Evolutionary conservation across 2,888 invertebrate genomes (phyloP).

Genomic region (Drosophila picticornis): DNA sequence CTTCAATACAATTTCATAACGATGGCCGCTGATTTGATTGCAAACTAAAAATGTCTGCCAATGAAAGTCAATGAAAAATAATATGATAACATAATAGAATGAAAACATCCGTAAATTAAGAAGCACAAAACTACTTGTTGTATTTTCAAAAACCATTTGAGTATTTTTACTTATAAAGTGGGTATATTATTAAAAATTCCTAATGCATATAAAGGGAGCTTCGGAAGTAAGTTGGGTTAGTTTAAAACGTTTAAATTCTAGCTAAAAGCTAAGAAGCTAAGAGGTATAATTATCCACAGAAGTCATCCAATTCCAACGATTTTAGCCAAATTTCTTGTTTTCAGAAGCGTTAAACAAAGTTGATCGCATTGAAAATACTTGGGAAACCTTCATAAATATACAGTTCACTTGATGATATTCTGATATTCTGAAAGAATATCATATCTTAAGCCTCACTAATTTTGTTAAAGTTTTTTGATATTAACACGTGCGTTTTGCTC

Average conservation of each 20-base stretch:
- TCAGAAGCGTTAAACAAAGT: neutral
- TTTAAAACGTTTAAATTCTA: neutral
- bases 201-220: neutral
- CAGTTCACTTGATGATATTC: too few species aligned
- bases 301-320: neutral
- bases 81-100: neutral
- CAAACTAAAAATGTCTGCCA: too few species aligned
- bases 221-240: neutral
- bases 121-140: neutral
- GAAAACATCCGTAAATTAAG: neutral
- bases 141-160: neutral
- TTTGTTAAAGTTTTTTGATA: neutral
- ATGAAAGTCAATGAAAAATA: too few species aligned
- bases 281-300: fast-evolving
- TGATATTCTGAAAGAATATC: neutral
- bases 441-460: neutral
- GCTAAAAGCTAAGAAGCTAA: neutral
- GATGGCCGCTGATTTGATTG: too few species aligned
- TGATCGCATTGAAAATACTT: neutral
- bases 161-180: neutral
- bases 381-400: neutral
- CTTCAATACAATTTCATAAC: too few species aligned
- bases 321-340: neutral
- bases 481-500: neutral
- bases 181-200: neutral